phyloP scores from a whole-genome alignment of 2,888 invertebrate genomes.

The Oxytorus armatus region DNA sequence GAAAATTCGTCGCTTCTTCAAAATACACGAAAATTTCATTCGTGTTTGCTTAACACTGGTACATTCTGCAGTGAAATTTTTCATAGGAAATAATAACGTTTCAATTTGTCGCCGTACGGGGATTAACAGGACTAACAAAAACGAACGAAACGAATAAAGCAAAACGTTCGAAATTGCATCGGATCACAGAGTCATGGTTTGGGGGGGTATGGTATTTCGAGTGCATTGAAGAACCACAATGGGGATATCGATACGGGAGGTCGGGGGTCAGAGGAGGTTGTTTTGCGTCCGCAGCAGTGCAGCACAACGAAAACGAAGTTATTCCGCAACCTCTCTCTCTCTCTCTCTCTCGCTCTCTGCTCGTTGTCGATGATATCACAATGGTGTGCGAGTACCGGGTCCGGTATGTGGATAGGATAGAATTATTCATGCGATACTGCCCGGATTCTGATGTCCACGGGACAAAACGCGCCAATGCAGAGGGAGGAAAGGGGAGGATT shows the following conservation, averaged over 20 bases:
- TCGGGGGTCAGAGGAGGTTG: slow-evolving; percentile 56
- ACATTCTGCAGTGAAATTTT: slow-evolving; percentile 13
- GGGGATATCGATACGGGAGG: slow-evolving; percentile 65
- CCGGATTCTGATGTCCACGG: slow-evolving; percentile 61
- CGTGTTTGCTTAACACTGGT: slow-evolving; percentile 28
- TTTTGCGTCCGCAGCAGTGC: slow-evolving; percentile 68
- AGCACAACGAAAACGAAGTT: slow-evolving; percentile 52
- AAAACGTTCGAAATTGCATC: slow-evolving; percentile 54
- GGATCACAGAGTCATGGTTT: slow-evolving; percentile 26
- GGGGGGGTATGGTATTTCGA: slow-evolving; percentile 59
- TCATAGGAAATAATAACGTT: slow-evolving; percentile 50
- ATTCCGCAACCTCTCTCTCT: slow-evolving; percentile 37
- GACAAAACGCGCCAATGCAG: slow-evolving; percentile 61
- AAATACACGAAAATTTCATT: slow-evolving; percentile 12
- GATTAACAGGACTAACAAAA: slow-evolving; percentile 65
- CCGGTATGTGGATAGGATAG: slow-evolving; percentile 68
- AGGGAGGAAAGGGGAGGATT: slow-evolving; percentile 43
- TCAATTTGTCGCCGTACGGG: slow-evolving; percentile 56
- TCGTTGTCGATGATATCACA: slow-evolving; percentile 71
- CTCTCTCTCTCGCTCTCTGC: slow-evolving; percentile 42
- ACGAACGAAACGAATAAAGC: slow-evolving; percentile 61
- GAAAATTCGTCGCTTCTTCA: slow-evolving; percentile 1
- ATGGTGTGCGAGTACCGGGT: slow-evolving; percentile 59
- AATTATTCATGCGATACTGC: slow-evolving; percentile 73
- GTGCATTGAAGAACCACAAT: slow-evolving; percentile 68